Conservation (phyloP, 92 coral and sea anemone genomes). For the Virgularia gustaviana region DNA sequence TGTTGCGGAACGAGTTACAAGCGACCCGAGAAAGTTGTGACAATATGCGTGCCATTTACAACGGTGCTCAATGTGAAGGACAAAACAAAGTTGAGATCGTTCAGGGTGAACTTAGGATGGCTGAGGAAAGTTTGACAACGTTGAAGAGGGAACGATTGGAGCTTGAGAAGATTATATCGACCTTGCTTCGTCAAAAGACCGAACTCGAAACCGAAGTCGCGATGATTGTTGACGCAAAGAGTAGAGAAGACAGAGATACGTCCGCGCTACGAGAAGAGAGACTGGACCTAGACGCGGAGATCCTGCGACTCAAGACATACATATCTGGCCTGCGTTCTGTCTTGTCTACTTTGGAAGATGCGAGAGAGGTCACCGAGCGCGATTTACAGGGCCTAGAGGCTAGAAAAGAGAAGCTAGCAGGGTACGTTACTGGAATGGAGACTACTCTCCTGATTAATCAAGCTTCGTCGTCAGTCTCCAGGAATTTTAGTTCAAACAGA, state of each 20-base stretch:
- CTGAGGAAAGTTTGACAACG: slow-evolving; percentile 22
- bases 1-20: slow-evolving; percentile 28
- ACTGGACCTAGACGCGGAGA: slow-evolving; percentile 64
- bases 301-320: slow-evolving; percentile 67
- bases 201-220: slow-evolving; percentile 74
- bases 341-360: slow-evolving; percentile 54
- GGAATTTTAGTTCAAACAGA: slow-evolving; percentile 2
- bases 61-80: slow-evolving; percentile 12
- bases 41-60: slow-evolving; percentile 23
- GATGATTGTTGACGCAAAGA: slow-evolving; percentile 55
- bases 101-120: slow-evolving; percentile 13
- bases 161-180: slow-evolving; percentile 65
- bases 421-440: slow-evolving; percentile 34
- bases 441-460: slow-evolving; percentile 15
- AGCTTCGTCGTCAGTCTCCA: slow-evolving; percentile 4
- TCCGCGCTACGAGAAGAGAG: slow-evolving; percentile 62
- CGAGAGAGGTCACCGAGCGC: slow-evolving; percentile 57
- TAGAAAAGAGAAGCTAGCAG: slow-evolving; percentile 24
- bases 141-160: slow-evolving; percentile 67
- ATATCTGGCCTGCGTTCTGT: slow-evolving; percentile 66
- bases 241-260: slow-evolving; percentile 67
- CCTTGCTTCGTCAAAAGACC: slow-evolving; percentile 65
- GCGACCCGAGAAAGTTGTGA: slow-evolving; percentile 24
- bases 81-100: slow-evolving; percentile 27
- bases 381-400: slow-evolving; percentile 49